A percentile compares a stretch with the other conserved stretches of the same genome.
These are phyloP conservation scores for Gonatopus flavifemur DNA, from an alignment of 1,140 invertebrate species.

Conservation along the genomic window DNA sequence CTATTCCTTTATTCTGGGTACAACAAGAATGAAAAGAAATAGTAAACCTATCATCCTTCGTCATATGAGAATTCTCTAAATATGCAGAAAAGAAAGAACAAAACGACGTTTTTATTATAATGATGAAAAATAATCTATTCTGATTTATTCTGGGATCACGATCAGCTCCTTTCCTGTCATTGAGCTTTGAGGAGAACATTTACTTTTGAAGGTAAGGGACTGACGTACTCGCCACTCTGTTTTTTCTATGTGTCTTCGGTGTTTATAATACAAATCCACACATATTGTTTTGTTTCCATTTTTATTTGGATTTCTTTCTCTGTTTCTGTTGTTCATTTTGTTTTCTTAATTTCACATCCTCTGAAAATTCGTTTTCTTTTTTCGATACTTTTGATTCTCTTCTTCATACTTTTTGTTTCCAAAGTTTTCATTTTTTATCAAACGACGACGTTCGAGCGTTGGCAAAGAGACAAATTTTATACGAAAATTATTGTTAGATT, in stretches of 20 bases:
- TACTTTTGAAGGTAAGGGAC: slow-evolving; percentile 63
- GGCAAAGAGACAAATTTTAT: too few species aligned
- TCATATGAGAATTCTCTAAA: too few species aligned
- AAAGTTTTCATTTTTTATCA: slow-evolving; percentile 46
- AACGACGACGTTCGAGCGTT: slow-evolving; percentile 49
- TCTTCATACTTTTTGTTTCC: slow-evolving; percentile 11
- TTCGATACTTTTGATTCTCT: too few species aligned
- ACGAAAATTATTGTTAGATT: too few species aligned
- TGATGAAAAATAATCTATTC: slow-evolving; percentile 60
- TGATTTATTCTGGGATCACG: slow-evolving; percentile 61
- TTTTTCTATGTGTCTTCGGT: slow-evolving; percentile 58
- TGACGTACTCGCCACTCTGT: slow-evolving; percentile 59
- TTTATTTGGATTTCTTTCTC: neutral
- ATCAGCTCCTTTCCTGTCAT: slow-evolving; percentile 62
- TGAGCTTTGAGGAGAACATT: slow-evolving; percentile 62
- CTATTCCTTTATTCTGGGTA: slow-evolving; percentile 6
- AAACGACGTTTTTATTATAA: slow-evolving; percentile 44
- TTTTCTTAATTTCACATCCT: too few species aligned
- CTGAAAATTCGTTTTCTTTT: too few species aligned
- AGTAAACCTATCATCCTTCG: too few species aligned
- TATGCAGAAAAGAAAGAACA: slow-evolving; percentile 17
- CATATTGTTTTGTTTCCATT: slow-evolving; percentile 24
- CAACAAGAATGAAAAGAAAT: slow-evolving; percentile 40
- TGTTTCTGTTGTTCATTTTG: too few species aligned
- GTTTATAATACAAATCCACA: slow-evolving; percentile 54